phyloP scores from a whole-genome alignment of 2,113 vertebrate species.

The Hystrix brachyura region DNA sequence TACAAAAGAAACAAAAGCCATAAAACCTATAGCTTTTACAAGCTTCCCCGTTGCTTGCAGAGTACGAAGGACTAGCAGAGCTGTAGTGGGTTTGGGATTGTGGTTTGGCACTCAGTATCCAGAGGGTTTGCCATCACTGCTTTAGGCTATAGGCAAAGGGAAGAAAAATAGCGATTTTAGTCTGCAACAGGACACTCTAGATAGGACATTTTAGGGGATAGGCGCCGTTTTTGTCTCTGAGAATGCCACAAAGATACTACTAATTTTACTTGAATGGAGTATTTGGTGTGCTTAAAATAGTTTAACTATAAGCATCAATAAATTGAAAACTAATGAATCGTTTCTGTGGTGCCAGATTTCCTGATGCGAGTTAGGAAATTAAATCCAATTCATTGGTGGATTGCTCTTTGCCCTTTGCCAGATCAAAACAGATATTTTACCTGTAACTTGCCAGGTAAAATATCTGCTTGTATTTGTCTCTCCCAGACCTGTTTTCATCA shows the following conservation, averaged over 20 bases:
- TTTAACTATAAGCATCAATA: not conserved
- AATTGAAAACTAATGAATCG: not conserved
- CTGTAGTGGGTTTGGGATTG: not conserved
- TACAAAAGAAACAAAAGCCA: not conserved
- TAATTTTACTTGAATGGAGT: not conserved
- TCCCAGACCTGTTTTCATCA: not conserved
- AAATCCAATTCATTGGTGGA: not conserved
- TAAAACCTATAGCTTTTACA: not conserved
- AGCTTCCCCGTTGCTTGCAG: not conserved
- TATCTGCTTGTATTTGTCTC: not conserved
- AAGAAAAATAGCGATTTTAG: not conserved
- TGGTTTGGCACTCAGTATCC: not conserved
- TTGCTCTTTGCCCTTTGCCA: not conserved
- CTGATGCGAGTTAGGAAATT: not conserved
- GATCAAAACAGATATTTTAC: not conserved
- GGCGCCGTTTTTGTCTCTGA: not conserved
- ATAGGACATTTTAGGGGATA: not conserved
- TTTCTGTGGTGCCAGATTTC: not conserved
- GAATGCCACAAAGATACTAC: not conserved
- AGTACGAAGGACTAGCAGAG: not conserved
- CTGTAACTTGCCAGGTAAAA: not conserved
- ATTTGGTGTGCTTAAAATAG: not conserved
- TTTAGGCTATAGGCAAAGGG: too few species aligned
- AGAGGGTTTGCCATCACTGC: not conserved
- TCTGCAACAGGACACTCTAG: not conserved